These are phyloP conservation scores for Phyto melanocephala DNA, from an alignment of 2,888 invertebrate genomes.

Conservation along the genomic window DNA sequence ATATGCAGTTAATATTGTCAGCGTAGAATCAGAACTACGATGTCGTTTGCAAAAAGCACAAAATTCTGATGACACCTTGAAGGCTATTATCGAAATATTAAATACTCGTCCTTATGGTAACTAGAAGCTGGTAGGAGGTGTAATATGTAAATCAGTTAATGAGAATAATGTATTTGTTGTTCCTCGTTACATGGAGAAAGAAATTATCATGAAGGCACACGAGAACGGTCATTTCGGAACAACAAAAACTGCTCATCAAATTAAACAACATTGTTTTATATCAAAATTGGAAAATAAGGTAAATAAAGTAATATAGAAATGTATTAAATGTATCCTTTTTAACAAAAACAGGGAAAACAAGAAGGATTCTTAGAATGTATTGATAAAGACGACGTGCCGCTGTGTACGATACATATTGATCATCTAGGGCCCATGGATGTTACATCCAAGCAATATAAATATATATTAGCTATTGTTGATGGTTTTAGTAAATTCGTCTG, in stretches of 20 bases:
- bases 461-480: too few relatives aligned
- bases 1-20: too few relatives aligned
- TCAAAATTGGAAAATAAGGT: not conserved
- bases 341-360: too few relatives aligned
- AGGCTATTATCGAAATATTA: conserved; percentile 28
- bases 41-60: conserved; percentile 18
- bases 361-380: too few relatives aligned
- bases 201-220: not conserved
- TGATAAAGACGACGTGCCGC: too few relatives aligned
- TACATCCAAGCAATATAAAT: too few relatives aligned
- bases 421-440: too few relatives aligned
- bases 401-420: too few relatives aligned
- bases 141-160: conserved; percentile 30
- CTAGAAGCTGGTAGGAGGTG: conserved; percentile 40
- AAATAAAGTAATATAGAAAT: not conserved
- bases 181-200: too few relatives aligned
- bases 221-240: not conserved
- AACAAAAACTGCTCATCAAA: not conserved
- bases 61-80: conserved; percentile 19
- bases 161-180: not conserved
- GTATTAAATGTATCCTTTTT: conserved; percentile 16
- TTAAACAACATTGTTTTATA: not conserved
- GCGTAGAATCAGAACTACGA: too few relatives aligned
- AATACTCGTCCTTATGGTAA: conserved; percentile 31
- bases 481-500: too few relatives aligned